A percentile compares a stretch with the other conserved stretches of the same genome.
Conservation (phyloP, 2,113 vertebrate genomes). For the Nyctereutes procyonoides region DNA sequence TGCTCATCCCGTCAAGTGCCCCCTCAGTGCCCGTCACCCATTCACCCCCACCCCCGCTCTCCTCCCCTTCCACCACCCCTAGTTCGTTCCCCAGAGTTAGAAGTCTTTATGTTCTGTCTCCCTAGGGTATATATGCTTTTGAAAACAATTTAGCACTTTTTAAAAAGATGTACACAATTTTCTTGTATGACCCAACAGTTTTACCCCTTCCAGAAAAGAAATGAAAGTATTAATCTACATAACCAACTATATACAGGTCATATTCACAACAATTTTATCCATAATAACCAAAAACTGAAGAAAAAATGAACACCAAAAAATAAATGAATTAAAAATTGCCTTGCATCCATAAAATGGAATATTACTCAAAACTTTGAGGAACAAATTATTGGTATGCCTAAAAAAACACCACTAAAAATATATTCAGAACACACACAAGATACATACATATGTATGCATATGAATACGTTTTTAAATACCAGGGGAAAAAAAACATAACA, state of each 20-base stretch:
- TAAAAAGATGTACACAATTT: neutral
- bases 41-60: no score
- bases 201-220: neutral
- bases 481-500: neutral
- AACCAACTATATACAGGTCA: neutral
- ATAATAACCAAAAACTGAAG: neutral
- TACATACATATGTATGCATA: neutral
- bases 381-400: neutral
- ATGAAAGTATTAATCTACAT: neutral
- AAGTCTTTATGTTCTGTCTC: no score
- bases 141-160: neutral
- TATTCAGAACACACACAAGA: neutral
- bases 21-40: no score
- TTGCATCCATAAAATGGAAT: neutral
- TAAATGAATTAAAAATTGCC: neutral
- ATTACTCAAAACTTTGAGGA: neutral
- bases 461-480: neutral
- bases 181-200: neutral
- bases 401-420: neutral
- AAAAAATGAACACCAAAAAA: neutral
- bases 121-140: neutral
- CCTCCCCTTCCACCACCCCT: no score
- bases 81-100: no score
- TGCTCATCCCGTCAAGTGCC: no score
- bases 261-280: neutral